phyloP scores from a whole-genome alignment of 2,888 invertebrate species.

The Rhagophthalmus giganteus region DNA sequence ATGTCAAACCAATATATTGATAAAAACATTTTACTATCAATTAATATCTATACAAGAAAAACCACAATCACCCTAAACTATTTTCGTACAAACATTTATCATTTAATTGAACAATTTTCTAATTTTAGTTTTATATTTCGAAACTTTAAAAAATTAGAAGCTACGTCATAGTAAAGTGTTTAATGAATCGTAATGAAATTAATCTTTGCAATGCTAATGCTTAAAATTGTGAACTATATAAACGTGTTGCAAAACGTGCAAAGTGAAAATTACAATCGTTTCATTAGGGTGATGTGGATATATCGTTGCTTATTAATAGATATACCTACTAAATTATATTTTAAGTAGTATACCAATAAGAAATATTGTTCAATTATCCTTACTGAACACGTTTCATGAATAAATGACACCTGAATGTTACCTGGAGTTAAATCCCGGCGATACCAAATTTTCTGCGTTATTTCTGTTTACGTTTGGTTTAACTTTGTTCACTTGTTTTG shows the following conservation, averaged over 20 bases:
- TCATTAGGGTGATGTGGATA: constrained; percentile 23
- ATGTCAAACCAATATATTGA: constrained; percentile 39
- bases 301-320: constrained; percentile 3
- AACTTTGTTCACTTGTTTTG: constrained; percentile 86
- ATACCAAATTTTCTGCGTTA: constrained; percentile 71
- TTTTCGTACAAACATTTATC: no score
- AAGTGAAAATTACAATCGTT: not conserved
- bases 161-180: not conserved
- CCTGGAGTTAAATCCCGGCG: constrained; percentile 70
- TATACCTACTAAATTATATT: constrained; percentile 12
- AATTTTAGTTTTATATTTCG: not conserved
- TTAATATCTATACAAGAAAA: constrained; percentile 8
- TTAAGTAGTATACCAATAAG: constrained; percentile 16
- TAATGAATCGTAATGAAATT: not conserved
- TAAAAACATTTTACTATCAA: constrained; percentile 12
- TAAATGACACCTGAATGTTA: constrained; percentile 33
- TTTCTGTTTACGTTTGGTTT: constrained; percentile 84
- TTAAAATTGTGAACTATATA: not conserved
- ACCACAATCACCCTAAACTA: constrained; percentile 30
- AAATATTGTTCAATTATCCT: constrained; percentile 4
- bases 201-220: not conserved
- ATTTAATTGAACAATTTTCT: not conserved
- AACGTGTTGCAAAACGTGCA: constrained; percentile 1
- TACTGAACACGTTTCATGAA: not conserved
- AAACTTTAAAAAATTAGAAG: no score